Evolutionary conservation across 2,888 invertebrate species (phyloP), one percentile per base, ranked within the genome.

Genomic region (Tenodera sinensis): DNA sequence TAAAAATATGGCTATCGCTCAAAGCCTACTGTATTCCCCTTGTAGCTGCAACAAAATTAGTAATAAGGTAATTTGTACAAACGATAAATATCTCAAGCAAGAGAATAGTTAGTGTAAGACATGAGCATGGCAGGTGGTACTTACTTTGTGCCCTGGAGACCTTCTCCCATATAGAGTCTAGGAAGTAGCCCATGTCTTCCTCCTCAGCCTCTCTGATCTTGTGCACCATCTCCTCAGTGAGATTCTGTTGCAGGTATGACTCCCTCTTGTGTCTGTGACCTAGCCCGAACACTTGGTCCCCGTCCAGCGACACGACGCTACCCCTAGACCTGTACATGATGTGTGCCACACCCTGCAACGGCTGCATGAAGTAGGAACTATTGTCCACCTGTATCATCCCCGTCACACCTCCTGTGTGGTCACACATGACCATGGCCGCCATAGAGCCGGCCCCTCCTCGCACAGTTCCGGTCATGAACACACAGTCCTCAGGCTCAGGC

Each of bases 361-460:
- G 95, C 91, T 95, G 93, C 85, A 95, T 92, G 83, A 94, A 93
- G 88, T 94, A 95, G 89, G 94, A 93, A 88, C 94, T 93, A 20
- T 93, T 92, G 2, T 93, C 93, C 3, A 94, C 93, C 90, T 93
- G 93, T 85, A 95, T 93, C 91, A 95, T 91, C 7, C 95, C 95
- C 90, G 95, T 95, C 90, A 95, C 92, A 91, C 94, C 94, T 20
- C 94, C 94, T 9, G 28, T 28, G 0, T n/a, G n/a, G n/a, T 92
- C 93, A 91, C 95, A 95, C 87, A 95, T 94, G 2, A 95, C 95
- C 89, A 95, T 93, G 1, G 95, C 94, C 3, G 93, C 95, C 12
- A 93, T 92, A 0, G 95, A 95, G 9, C 92, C 91, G 8, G 12
- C 28, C 15, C 81, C 86, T 9, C 89, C 88, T 28, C 84, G 81